A percentile compares a stretch with the other conserved stretches of the same genome.
Evolutionary conservation across 2,888 invertebrate species (phyloP).

Genomic region (Tipula confusa): DNA sequence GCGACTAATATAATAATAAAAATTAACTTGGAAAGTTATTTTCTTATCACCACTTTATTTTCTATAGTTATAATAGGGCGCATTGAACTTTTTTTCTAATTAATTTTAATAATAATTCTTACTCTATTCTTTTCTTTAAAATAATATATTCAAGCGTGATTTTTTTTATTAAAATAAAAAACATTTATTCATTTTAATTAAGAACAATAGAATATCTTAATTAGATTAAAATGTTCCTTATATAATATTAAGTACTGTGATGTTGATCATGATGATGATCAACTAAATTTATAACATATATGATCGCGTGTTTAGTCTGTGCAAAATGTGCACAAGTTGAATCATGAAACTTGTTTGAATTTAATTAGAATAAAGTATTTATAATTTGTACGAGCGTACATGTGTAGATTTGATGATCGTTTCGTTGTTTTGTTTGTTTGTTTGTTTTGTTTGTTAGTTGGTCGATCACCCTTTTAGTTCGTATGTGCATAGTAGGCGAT

Average conservation of each 20-base stretch:
- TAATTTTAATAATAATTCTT: not conserved
- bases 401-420: not conserved
- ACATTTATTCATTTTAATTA: not conserved
- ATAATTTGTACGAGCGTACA: not conserved
- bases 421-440: not conserved
- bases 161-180: not conserved
- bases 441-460: not conserved
- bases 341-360: not conserved
- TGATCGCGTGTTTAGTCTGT: not conserved
- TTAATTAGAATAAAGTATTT: not conserved
- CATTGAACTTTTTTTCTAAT: not conserved
- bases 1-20: not conserved
- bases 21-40: not conserved
- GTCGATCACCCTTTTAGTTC: not conserved
- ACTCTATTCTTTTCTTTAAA: not conserved
- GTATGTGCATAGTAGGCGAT: not conserved
- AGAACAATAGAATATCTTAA: not conserved
- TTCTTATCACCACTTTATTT: not conserved
- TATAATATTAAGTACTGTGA: too few relatives aligned
- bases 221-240: not conserved
- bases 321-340: not conserved
- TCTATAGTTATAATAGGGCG: not conserved
- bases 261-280: not conserved
- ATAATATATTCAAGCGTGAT: not conserved
- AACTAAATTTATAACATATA: not conserved